Base-by-base conservation (phyloP, 2,888 invertebrate species). In the Dicranocentrus wangi region DNA sequence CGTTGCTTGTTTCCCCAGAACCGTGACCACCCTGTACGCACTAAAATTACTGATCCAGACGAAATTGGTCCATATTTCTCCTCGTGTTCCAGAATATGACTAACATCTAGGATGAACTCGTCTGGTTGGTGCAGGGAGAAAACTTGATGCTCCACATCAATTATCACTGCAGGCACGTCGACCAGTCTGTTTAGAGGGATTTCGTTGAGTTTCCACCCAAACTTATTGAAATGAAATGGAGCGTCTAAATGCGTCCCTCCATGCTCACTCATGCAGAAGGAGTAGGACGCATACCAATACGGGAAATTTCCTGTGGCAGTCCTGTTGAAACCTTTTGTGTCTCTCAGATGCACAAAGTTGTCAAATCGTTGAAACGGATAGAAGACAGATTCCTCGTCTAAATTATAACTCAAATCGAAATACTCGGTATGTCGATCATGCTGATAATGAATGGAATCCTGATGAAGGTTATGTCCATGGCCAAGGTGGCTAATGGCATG, bases 161-260 rank as follows among this genome's bases (percentile, higher is more conserved):
- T 82, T 1, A 88, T 63, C 13, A 87, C 86, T 21, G 88, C 88
- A 87, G 83, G 69, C 3, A 86, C 81, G 13, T 88, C 89, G 17
- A 90, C 87, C 28, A 92, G 86, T 15, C 87, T 87, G 1, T 87
- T 86, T 8, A 88, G 75, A 0, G 91, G 91, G 75, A 93, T 90
- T 47, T 91, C 89, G 5, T 90, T 91, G 0, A 91, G 90, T 19
- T 89, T 89, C 88, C 89, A 88, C 0, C 90, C 90, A 1, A 88
- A 86, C n/a, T 87, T 86, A 58, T 87, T 85, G 86, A 92, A 92
- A 87, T 93, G 92, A 75, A 90, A 90, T 0, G 93, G 92, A 0
- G 93, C 91, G 84, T 92, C 92, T 7, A 93, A 75, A 85, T 93
- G 92, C 0, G 93, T 93, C 2, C 75, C 92, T 0, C 91, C 91